Evolutionary conservation across 1,140 invertebrate species (phyloP), one percentile per base, ranked within the genome.

Genomic region (Eulimnadia texana): DNA sequence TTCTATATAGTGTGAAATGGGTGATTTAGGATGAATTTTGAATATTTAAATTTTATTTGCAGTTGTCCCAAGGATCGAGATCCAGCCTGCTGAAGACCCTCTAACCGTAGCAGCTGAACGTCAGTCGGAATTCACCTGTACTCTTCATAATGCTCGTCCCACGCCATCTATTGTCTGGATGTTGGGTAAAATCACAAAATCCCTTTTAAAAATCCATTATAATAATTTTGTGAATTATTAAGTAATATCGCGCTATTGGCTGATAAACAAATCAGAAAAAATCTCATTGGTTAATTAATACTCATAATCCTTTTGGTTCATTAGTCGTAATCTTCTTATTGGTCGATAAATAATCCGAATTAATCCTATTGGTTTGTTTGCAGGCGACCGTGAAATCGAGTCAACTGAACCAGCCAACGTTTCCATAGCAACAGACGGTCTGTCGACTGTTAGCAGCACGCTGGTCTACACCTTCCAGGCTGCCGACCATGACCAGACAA

Each of bases 381-480:
- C 55, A 57, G 55, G 55, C 20, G 55, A 57, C 22, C 55, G 28
- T 10, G 55, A 57, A 19, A 29, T 57, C 27, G 28, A 33, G 10
- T 33, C 33, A 1, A 20, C 28, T 27, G 33, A 57, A 20, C 11
- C 55, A 3, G 0, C 33, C 2, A 19, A 28, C 20, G 55, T 29
- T 22, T 33, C 25, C 24, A 23, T 23, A 33, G 10, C 24, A 28
- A 25, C 1, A 27, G 23, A 25, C 54, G 54, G 19, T 16, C n/a
- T 29, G 27, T 16, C 11, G 9, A 57, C 27, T 23, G 55, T 57
- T 10, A 57, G 24, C 13, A 57, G 28, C 28, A 57, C 27, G 13
- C 22, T 57, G 55, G 22, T 10, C 27, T 57, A 57, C 55, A 33
- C 55, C 55, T 33, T 57, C 25, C 55, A 57, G 28, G 55, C 55